These are phyloP conservation scores for Chaenogobius annularis DNA, from an alignment of 2,113 vertebrate genomes.

Conservation along the genomic window DNA sequence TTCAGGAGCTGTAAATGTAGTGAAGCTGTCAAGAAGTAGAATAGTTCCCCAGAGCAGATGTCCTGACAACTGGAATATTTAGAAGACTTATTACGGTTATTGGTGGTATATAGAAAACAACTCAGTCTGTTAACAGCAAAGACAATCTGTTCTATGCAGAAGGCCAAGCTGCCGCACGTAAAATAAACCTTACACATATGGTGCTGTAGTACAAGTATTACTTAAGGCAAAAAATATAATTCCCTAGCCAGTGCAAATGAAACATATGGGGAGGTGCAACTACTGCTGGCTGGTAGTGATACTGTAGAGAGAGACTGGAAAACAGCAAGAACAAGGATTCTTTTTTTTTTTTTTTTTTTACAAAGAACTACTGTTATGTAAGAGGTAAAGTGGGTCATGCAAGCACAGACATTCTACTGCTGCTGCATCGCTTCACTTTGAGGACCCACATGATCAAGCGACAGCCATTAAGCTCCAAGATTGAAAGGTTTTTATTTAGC, in stretches of 20 bases:
- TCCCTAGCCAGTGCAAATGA: conserved; percentile 25
- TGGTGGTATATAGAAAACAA: background rate
- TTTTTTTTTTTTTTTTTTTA: conserved; percentile 24
- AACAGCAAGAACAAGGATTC: conserved; percentile 37
- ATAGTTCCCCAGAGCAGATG: too few relatives aligned
- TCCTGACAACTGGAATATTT: background rate
- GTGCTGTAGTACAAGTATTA: conserved; percentile 20
- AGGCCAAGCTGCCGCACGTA: background rate
- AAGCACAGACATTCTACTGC: conserved; percentile 49
- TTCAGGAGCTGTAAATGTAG: background rate
- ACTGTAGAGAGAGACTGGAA: conserved; percentile 5
- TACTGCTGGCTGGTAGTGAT: conserved; percentile 1
- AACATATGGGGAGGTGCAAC: conserved; percentile 23
- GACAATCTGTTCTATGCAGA: conserved; percentile 12
- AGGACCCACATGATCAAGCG: conserved; percentile 35
- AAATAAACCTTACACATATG: conserved; percentile 24
- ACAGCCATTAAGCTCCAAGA: conserved; percentile 9
- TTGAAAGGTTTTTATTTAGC: conserved; percentile 12
- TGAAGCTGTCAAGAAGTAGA: too few relatives aligned
- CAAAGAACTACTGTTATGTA: conserved; percentile 56
- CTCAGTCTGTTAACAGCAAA: background rate
- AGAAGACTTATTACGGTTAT: background rate
- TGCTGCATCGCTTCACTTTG: conserved; percentile 46
- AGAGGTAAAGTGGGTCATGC: conserved; percentile 63
- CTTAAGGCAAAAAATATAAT: conserved; percentile 32